Evolutionary conservation across 2,113 vertebrate genomes (phyloP), one percentile per base, ranked within the genome.

Genomic region (Barnardius zonarius): DNA sequence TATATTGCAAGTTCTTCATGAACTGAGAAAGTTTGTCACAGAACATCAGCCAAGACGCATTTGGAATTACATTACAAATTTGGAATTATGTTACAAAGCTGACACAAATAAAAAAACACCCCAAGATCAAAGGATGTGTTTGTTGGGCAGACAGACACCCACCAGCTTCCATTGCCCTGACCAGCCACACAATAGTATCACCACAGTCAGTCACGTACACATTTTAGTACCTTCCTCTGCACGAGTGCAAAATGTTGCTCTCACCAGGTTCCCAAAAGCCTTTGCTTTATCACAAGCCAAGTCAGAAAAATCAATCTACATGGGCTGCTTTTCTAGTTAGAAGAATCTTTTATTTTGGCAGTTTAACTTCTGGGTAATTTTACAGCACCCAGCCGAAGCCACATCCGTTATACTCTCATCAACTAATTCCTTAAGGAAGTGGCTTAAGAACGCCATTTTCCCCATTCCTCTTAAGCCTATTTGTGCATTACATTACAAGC

Each of bases 401-500:
- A 83, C 64, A 81, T 86, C 33, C 8, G 2, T 59, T 43, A 83
- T 12, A 43, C 13, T 10, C 15, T 72, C 76, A 75, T 43, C 48
- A 62, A 55, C 64, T 90, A 81, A 95, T 72, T 93, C 69, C 55
- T 88, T 64, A 44, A 51, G 43, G 57, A 95, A 35, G 49, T 73
- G 39, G 31, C 84, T 95, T 86, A 81, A 4, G 0, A 90, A 81
- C 9, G 48, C 37, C 68, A 61, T 86, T 94, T 91, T 93, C 70
- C 44, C 61, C 73, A 73, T 84, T 93, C 90, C 83, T 88, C 55
- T 88, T 81, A 61, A 95, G 93, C 92, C 80, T 88, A 84, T 94
- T 96, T 88, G 80, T 84, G 19, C 77, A 76, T 76, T 77, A 61
- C 66, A 75, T 37, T 91, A 69, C 66, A 90, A 82, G 48, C 69